A percentile compares a stretch with the other conserved stretches of the same genome.
Conservation (phyloP, 1,140 invertebrate species). For the Latrodectus geometricus region DNA sequence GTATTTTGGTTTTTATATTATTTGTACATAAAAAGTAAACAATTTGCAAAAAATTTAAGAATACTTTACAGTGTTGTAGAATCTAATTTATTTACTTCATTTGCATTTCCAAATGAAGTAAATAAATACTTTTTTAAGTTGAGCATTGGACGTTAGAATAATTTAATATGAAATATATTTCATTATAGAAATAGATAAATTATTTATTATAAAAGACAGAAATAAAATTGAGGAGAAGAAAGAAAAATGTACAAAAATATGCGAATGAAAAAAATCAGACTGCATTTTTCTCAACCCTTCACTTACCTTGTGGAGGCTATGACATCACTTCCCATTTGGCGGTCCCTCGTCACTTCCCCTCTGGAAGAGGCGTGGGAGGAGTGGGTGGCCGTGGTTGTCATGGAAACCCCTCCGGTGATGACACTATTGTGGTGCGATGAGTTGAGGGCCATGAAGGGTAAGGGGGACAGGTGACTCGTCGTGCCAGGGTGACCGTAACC, state of each 20-base stretch:
- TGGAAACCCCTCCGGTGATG: constrained; percentile 48
- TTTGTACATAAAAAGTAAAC: too few relatives aligned
- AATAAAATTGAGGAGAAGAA: not conserved
- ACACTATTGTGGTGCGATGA: constrained; percentile 51
- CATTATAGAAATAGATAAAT: too few relatives aligned
- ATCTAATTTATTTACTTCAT: too few relatives aligned
- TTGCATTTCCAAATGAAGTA: too few relatives aligned
- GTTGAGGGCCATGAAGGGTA: constrained; percentile 54
- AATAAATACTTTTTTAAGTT: too few relatives aligned
- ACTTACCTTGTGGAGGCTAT: constrained; percentile 48
- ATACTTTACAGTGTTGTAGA: too few relatives aligned
- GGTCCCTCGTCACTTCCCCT: constrained; percentile 11
- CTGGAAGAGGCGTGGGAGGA: constrained; percentile 27
- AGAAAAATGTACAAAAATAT: not conserved
- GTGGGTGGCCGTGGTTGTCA: constrained; percentile 50
- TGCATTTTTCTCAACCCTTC: not conserved
- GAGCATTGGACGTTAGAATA: too few relatives aligned
- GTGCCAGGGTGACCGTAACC: constrained; percentile 47
- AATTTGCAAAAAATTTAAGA: too few relatives aligned
- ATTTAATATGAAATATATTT: too few relatives aligned
- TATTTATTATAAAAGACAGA: not conserved
- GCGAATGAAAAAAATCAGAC: not conserved
- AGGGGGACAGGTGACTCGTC: constrained; percentile 41
- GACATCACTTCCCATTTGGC: constrained; percentile 48
- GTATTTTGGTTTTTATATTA: too few relatives aligned